Evolutionary conservation across 2,888 invertebrate species (phyloP).

Genomic region (Xanthorhoe spadicearia): DNA sequence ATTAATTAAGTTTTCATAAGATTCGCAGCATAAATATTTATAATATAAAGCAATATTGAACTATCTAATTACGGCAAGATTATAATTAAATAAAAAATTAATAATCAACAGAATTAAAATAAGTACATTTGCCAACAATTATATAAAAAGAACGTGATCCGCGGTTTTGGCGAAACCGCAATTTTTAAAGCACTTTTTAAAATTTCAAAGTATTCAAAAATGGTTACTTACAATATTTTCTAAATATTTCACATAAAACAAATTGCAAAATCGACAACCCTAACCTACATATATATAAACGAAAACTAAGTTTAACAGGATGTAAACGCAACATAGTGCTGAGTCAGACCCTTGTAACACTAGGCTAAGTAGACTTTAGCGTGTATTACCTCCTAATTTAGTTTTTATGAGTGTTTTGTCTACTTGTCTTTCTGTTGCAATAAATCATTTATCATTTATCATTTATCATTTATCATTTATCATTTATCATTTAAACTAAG

Average conservation of each 20-base stretch:
- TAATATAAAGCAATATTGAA: slow-evolving; percentile 56
- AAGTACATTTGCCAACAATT: slow-evolving; percentile 61
- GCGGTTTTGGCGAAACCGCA: slow-evolving; percentile 5
- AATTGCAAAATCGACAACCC: slow-evolving; percentile 27
- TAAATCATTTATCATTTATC: too few species aligned
- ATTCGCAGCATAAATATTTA: slow-evolving; percentile 42
- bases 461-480: too few species aligned
- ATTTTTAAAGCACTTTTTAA: slow-evolving; percentile 4
- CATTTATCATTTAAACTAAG: too few species aligned
- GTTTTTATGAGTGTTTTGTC: too few species aligned
- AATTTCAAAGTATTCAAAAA: slow-evolving; percentile 4
- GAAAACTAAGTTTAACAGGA: too few species aligned
- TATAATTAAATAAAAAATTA: slow-evolving; percentile 52
- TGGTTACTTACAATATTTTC: slow-evolving; percentile 6
- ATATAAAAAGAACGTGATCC: slow-evolving; percentile 28
- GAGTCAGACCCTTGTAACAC: too few species aligned
- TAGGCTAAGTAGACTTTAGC: too few species aligned
- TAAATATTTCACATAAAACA: not conserved
- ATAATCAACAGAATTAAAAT: slow-evolving; percentile 62
- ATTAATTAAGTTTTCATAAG: slow-evolving; percentile 44
- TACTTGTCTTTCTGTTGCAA: too few species aligned
- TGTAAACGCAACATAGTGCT: too few species aligned
- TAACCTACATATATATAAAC: not conserved
- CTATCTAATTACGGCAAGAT: slow-evolving; percentile 52
- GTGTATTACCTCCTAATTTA: too few species aligned